Conservation (phyloP, 2,113 vertebrate species). For the Lucifuga dentata region DNA sequence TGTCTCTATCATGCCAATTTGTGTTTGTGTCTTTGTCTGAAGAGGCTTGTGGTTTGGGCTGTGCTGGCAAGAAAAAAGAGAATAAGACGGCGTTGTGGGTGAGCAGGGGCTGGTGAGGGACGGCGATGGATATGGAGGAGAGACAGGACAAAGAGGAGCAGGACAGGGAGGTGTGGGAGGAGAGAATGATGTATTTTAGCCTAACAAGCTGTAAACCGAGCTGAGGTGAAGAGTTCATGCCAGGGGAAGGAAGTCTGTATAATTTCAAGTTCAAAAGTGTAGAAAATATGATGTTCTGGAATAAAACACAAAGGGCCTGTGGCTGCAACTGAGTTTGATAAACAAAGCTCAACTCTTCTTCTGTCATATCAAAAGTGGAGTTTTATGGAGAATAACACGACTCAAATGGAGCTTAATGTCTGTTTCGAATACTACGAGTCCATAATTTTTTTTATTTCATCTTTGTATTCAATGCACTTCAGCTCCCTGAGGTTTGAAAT, state of each 20-base stretch:
- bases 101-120: background rate
- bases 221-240: slow-evolving; percentile 73
- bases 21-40: slow-evolving; percentile 71
- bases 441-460: slow-evolving; percentile 27
- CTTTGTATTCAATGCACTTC: slow-evolving; percentile 31
- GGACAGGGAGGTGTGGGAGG: slow-evolving; percentile 8
- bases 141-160: slow-evolving; percentile 40
- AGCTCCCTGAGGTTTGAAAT: slow-evolving; percentile 22
- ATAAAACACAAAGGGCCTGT: slow-evolving; percentile 36
- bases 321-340: slow-evolving; percentile 22
- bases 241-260: slow-evolving; percentile 44
- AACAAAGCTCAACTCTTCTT: slow-evolving; percentile 17
- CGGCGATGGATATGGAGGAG: slow-evolving; percentile 37
- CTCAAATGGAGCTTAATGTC: too few species aligned
- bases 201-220: slow-evolving; percentile 28
- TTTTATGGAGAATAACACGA: background rate
- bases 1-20: slow-evolving; percentile 64
- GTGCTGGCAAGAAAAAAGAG: slow-evolving; percentile 27
- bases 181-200: slow-evolving; percentile 41
- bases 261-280: slow-evolving; percentile 52
- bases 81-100: slow-evolving; percentile 48
- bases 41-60: slow-evolving; percentile 67
- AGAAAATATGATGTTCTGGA: slow-evolving; percentile 14
- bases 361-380: background rate
- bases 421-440: slow-evolving; percentile 1